Evolutionary conservation across 2,797 vertebrate genomes (phyloP), one percentile per base, ranked within the genome.

Genomic region (Diplodus sargus): DNA sequence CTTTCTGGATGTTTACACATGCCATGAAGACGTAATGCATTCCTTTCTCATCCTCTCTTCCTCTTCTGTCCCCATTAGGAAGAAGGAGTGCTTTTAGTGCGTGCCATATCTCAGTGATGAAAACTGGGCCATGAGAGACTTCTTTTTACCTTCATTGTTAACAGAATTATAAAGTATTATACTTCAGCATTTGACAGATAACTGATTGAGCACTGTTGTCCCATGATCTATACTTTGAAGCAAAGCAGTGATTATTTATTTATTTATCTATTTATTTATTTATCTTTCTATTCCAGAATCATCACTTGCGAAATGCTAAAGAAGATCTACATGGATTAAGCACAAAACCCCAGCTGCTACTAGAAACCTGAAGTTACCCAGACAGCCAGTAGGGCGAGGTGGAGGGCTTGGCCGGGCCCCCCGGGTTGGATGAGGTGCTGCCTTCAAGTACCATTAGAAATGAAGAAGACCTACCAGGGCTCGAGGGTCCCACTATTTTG

Each of bases 1-100:
- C 77, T 92, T 84, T 87, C 74, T 87, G 74, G 80, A 89, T 93
- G 90, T 92, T 92, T 93, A 91, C 85, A 85, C 90, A 93, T 88
- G 82, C 87, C 89, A 82, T 59, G 64, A 63, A 90, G 81, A 91
- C 73, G 82, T 91, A 91, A 91, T 90, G 87, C 88, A 92, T 89
- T 92, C 90, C 87, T 89, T 81, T 88, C 73, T 82, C 81, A 85
- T 88, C 85, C 81, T 84, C 80, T 85, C 79, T 58, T 84, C 81
- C 60, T 81, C 78, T 83, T 80, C 78, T 88, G 83, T 85, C 87
- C 80, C 83, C 85, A 83, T 86, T 87, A 83, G 78, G 75, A 86
- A 66, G 75, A 86, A 63, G 48, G 23, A 81, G 74, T 62, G 63
- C 72, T 71, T 83, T 86, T 71, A 81, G 52, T 43, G 42, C 70